Evolutionary conservation across 1,140 invertebrate species (phyloP).

Genomic region (Pseudomyrmex cubaensis): DNA sequence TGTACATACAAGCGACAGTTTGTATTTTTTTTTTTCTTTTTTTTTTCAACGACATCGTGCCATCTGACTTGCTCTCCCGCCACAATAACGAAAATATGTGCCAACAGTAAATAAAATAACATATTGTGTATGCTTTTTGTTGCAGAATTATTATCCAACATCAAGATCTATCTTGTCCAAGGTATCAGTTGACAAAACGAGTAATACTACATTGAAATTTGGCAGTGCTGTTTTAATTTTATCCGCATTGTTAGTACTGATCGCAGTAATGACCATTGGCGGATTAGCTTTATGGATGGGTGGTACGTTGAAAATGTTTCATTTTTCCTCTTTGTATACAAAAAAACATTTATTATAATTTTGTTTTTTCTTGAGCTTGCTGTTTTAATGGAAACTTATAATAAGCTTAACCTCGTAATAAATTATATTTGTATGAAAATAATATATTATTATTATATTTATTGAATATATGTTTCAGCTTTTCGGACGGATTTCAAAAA

Average conservation of each 20-base stretch:
- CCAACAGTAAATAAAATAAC: not conserved
- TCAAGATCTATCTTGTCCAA: slow-evolving; percentile 81
- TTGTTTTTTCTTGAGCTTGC: no score
- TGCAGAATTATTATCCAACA: slow-evolving; percentile 82
- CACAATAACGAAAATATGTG: not conserved
- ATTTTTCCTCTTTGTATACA: slow-evolving; percentile 10
- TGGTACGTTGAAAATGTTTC: slow-evolving; percentile 84
- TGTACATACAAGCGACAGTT: slow-evolving; percentile 48
- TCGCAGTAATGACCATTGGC: slow-evolving; percentile 90
- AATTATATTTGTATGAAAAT: not conserved
- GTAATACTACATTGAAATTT: slow-evolving; percentile 83
- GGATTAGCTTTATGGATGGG: slow-evolving; percentile 92
- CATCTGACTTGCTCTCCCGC: no score
- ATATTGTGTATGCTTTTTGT: slow-evolving; percentile 50
- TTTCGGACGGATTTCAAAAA: slow-evolving; percentile 84
- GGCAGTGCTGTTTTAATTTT: slow-evolving; percentile 89
- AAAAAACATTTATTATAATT: not conserved
- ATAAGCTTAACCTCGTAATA: not conserved
- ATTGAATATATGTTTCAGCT: slow-evolving; percentile 79
- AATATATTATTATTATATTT: slow-evolving; percentile 7
- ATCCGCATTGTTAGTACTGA: slow-evolving; percentile 89
- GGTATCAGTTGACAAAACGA: slow-evolving; percentile 74
- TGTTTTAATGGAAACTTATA: no score
- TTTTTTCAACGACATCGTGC: no score
- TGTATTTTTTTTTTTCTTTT: no score